phyloP scores from a whole-genome alignment of 2,113 vertebrate genomes.

The Felis catus region F.catus_Fca126_mat1.0 CM031415.1:10005501-10006000 shows the following conservation, averaged over 20 bases:
- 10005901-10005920: neutral
- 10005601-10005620: neutral
- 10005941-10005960: neutral
- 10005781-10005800: neutral
- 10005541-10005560: neutral
- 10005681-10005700: neutral
- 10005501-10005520: neutral
- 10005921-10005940: neutral
- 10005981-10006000: neutral
- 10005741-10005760: neutral
- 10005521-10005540: neutral
- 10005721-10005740: neutral
- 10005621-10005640: neutral
- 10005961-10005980: neutral
- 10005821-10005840: neutral
- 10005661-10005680: neutral
- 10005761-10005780: neutral
- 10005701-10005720: neutral
- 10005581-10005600: neutral
- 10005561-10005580: neutral
- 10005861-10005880: neutral
- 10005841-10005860: neutral
- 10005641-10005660: neutral
- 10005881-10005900: neutral
- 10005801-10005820: neutral